Evolutionary conservation across 2,797 vertebrate species (phyloP).

Genomic region (Mormyrops attenuatus): DNA sequence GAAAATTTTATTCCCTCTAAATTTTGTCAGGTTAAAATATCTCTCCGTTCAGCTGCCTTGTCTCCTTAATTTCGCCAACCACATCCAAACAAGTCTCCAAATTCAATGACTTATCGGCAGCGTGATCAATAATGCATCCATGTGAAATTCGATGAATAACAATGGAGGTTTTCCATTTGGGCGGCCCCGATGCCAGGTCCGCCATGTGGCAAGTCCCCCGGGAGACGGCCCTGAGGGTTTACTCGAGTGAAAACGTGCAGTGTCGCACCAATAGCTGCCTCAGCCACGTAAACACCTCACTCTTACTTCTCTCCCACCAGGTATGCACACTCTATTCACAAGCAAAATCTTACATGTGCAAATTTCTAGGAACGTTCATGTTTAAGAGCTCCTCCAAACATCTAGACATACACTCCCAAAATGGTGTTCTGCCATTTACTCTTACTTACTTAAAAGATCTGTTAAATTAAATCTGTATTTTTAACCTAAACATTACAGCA

Average conservation of each 20-base stretch:
- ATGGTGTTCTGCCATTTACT: not conserved
- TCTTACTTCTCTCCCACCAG: not conserved
- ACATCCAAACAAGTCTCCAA: not conserved
- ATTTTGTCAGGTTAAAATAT: not conserved
- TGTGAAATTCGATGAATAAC: constrained; percentile 3
- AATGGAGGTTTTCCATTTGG: not conserved
- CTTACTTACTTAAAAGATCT: not conserved
- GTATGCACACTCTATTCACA: not conserved
- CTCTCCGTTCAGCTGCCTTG: not conserved
- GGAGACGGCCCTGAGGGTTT: not conserved
- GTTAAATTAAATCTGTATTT: not conserved
- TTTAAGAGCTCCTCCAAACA: not conserved
- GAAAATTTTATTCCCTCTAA: not conserved
- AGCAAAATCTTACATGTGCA: not conserved
- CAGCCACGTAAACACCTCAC: not conserved
- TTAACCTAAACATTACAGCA: not conserved
- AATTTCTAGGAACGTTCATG: not conserved
- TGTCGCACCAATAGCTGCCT: not conserved
- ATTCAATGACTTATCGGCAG: not conserved
- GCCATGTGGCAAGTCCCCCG: not conserved
- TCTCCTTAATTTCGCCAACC: not conserved
- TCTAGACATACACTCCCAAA: not conserved
- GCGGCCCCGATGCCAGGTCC: not conserved
- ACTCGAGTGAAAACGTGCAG: not conserved
- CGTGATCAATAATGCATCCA: not conserved